A percentile compares a stretch with the other conserved stretches of the same genome.
These are phyloP conservation scores for Garrulus glandarius DNA, from an alignment of 2,797 vertebrate genomes.

Conservation along the genomic window DNA sequence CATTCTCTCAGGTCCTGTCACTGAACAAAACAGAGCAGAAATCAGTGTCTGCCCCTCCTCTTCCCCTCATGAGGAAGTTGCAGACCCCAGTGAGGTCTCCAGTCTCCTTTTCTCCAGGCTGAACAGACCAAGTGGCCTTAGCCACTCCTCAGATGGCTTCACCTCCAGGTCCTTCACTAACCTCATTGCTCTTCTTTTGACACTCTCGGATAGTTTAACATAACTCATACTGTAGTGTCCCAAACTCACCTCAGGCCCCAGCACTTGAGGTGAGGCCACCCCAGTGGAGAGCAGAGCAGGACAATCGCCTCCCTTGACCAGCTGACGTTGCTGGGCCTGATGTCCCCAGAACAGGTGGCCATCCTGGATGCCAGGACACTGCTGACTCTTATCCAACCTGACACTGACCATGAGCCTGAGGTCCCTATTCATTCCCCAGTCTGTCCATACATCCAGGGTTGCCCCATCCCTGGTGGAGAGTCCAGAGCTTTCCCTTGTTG, in stretches of 20 bases:
- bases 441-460: background rate
- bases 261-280: accelerated
- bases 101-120: background rate
- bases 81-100: background rate
- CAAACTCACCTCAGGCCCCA: background rate
- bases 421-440: background rate
- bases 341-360: too few relatives aligned
- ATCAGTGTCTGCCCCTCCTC: background rate
- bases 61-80: background rate
- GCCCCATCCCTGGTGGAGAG: background rate
- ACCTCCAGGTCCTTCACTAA: background rate
- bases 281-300: background rate
- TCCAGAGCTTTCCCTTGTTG: background rate
- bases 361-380: background rate
- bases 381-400: background rate
- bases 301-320: background rate
- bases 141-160: background rate
- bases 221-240: background rate
- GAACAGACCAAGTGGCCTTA: background rate
- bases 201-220: background rate
- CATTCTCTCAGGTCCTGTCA: background rate
- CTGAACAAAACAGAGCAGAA: background rate
- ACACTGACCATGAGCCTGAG: accelerated
- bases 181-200: background rate
- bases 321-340: background rate